Base-by-base conservation (phyloP, 2,113 vertebrate species). In the Carlito syrichta region DNA sequence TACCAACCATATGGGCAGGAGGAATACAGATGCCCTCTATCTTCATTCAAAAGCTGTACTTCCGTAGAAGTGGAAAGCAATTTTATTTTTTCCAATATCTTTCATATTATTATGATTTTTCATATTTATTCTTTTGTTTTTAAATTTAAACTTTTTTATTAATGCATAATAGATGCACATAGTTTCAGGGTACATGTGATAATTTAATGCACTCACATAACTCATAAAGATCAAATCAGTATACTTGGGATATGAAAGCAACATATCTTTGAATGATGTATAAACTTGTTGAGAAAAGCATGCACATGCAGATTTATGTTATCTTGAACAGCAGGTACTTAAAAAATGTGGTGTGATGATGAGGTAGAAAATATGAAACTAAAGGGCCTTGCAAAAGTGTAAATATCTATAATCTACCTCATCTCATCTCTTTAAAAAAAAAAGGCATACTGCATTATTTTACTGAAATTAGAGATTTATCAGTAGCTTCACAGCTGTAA, bases 341-440 rank as follows among this genome's bases (percentile, higher is more conserved):
- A 58, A 94, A 68, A 90, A 58, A 85, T 25, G 56, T 0, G 43
- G 58, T 56, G 54, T 25, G 60, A 69, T 9, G 66, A 89, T 69
- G 88, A 92, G 79, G 58, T 89, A 16, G 60, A 89, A 94, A 86
- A 79, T 69, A 48, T 0, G 38, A 74, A 95, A 23, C 62, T 85
- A 56, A 97, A 96, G 58, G 91, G 20, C 56, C 88, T 96, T 40
- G 45, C 89, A 30, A 60, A 95, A 86, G 94, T 96, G 85, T 96
- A 93, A 97, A 91, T 58, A 88, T 30, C 68, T 82, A 63, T 81
- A 40, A 84, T 54, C 66, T 19, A 85, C 77, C 38, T 82, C 86
- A 1, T 30, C 54, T 89, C 4, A 0, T 76, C 76, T 50, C 11
- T n/a, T 50, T 30, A n/a, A 86, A 60, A 45, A 86, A 60, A 45